Evolutionary conservation across 2,113 vertebrate species (phyloP).

Genomic region (Spilogale gracilis): DNA sequence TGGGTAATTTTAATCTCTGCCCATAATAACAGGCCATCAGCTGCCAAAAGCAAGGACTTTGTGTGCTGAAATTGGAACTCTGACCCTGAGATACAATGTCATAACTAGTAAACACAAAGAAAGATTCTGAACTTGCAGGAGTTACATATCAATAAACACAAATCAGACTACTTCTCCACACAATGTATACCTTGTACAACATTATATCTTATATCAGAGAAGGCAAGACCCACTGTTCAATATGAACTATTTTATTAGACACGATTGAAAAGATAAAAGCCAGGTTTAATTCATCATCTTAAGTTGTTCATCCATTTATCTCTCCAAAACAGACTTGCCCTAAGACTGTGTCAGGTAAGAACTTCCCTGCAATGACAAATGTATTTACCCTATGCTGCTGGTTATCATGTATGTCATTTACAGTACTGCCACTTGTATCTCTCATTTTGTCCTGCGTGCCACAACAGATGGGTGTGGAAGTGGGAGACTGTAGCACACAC

Average conservation of each 20-base stretch:
- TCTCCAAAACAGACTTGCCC: not conserved
- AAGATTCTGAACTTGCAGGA: not conserved
- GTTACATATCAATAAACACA: not conserved
- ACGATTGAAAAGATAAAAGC: slow-evolving; percentile 27
- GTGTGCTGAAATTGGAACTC: slow-evolving; percentile 57
- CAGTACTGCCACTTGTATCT: not conserved
- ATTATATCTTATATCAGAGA: not conserved
- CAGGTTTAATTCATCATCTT: slow-evolving; percentile 9
- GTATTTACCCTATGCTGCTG: not conserved
- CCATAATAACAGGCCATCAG: slow-evolving; percentile 67
- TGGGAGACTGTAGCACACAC: not conserved
- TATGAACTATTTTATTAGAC: not conserved
- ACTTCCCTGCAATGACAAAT: not conserved
- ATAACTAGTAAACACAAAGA: not conserved
- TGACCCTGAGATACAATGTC: slow-evolving; percentile 62
- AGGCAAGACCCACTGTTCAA: not conserved
- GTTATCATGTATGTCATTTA: not conserved
- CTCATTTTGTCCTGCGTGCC: not conserved
- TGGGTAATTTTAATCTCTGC: slow-evolving; percentile 75
- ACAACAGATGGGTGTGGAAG: not conserved
- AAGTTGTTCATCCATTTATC: slow-evolving; percentile 19
- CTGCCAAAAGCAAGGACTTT: slow-evolving; percentile 65
- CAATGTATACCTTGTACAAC: not conserved
- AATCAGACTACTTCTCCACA: not conserved
- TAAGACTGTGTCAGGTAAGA: not conserved